Percentiles rank a stretch among this genome's conserved stretches.
Evolutionary conservation across 2,113 vertebrate species (phyloP).

Genomic region (Cyanistes caeruleus): DNA sequence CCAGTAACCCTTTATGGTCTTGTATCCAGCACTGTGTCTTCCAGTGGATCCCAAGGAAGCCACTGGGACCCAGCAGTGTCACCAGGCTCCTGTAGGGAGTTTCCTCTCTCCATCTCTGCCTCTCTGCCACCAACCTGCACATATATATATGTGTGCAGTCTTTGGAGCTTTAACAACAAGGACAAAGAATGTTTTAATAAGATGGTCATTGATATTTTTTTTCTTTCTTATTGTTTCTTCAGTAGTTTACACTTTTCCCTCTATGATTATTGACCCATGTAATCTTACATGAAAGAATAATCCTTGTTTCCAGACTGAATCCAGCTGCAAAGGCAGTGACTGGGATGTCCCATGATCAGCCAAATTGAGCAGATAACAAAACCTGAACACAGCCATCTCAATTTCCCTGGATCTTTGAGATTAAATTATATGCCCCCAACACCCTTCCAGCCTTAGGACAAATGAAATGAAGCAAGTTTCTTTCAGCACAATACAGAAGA

Average conservation of each 20-base stretch:
- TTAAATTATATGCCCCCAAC: neutral
- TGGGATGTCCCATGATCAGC: neutral
- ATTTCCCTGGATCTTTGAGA: neutral
- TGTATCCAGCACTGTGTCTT: accelerated
- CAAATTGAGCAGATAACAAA: neutral
- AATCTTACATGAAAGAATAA: neutral
- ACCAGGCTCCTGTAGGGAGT: neutral
- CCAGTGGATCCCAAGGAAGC: neutral
- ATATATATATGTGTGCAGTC: accelerated
- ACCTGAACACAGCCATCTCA: neutral
- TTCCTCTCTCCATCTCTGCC: neutral
- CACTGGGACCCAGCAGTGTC: neutral
- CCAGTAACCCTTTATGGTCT: neutral
- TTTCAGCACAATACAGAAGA: neutral
- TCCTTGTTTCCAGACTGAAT: neutral
- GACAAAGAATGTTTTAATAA: neutral
- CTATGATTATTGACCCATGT: neutral
- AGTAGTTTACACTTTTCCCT: neutral
- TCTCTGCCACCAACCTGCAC: neutral
- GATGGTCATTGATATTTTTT: neutral
- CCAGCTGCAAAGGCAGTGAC: neutral
- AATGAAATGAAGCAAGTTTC: neutral
- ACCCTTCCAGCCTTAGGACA: neutral
- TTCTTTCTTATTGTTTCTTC: neutral
- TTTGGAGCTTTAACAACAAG: neutral